Evolutionary conservation across 2,888 invertebrate species (phyloP), one percentile per base, ranked within the genome.

Genomic region (Andrena fulva): DNA sequence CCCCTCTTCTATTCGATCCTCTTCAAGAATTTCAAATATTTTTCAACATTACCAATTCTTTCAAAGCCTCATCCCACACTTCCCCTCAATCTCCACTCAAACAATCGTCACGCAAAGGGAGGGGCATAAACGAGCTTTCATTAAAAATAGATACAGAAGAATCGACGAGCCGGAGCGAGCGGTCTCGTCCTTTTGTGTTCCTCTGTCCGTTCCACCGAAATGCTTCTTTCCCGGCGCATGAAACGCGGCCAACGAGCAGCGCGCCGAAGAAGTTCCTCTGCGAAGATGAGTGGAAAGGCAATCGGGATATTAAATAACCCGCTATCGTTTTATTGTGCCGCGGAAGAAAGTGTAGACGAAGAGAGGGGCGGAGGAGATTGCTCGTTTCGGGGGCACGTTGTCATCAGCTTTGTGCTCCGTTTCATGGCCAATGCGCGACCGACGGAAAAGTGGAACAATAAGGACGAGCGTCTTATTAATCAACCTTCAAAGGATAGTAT

Each of bases 391-490:
- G 24, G 62, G 69, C 59, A 79, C 69, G 56, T 78, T 74, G 78
- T 78, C 68, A 68, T 76, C 64, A 64, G 79, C 62, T 68, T 77
- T 35, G 77, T 68, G 71, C 63, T 52, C 56, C 63, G 50, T 80
- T 80, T 68, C 71, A 63, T 62, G 77, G 68, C 24, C 62, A 63
- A 59, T 29, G 54, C 48, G 68, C 77, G 60, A 54, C 33, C n/a
- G 2, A 31, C 42, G 62, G 62, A 63, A 27, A 71, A 68, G 29
- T 62, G 67, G 63, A 68, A 67, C 80, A 77, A 80, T 67, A 77
- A 80, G 67, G 56, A 68, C 67, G 24, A 63, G 52, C 52, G 72
- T 68, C 80, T 80, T 80, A 80, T 80, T 80, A 80, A 80, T 80
- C 80, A 80, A 80, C 71, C 77, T 72, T 67, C 66, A 35, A 16